Evolutionary conservation across 2,888 invertebrate species (phyloP).

Genomic region (Callimorpha dominula): DNA sequence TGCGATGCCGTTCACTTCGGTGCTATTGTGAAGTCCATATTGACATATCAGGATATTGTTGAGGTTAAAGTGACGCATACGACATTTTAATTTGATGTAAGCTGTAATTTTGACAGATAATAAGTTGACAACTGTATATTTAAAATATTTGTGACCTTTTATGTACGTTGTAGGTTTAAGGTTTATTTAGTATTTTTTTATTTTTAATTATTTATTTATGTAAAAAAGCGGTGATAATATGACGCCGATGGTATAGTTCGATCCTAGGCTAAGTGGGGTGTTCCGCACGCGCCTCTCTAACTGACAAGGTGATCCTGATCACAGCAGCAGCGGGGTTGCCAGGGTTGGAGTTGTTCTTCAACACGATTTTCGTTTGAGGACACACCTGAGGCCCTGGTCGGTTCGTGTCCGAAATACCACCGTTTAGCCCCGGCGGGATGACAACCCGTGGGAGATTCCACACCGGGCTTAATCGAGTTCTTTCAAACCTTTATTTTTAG

Average conservation of each 20-base stretch:
- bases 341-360: no score
- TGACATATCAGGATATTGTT: slow-evolving; percentile 5
- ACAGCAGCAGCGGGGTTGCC: no score
- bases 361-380: no score
- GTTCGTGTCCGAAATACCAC: no score
- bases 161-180: neutral
- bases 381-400: neutral
- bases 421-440: no score
- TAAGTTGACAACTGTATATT: neutral
- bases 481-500: neutral
- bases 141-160: neutral
- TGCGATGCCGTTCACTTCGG: neutral
- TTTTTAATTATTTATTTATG: neutral
- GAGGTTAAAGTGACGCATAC: neutral
- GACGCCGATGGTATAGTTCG: neutral
- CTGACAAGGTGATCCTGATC: neutral
- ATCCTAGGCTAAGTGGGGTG: neutral
- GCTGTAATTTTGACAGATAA: neutral
- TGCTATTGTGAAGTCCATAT: neutral
- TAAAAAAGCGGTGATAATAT: neutral
- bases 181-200: neutral
- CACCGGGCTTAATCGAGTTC: neutral
- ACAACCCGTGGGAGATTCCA: no score
- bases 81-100: neutral
- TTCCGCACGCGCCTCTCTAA: neutral